Base-by-base conservation (phyloP, 2,797 vertebrate species). In the Poeciliopsis presidionis region DNA sequence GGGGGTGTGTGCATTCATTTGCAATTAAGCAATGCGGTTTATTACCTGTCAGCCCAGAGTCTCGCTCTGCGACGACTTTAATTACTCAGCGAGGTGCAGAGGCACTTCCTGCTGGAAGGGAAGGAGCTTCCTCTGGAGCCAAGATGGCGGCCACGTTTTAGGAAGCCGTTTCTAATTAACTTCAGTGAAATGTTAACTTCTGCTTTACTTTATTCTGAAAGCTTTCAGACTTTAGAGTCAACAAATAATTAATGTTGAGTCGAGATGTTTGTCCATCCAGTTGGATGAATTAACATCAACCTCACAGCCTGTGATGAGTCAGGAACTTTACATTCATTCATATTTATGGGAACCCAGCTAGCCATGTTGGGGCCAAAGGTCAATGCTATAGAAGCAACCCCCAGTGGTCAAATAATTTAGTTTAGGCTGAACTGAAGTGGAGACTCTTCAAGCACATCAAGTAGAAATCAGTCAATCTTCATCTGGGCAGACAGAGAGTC, bases 41-140 rank as follows among this genome's bases (percentile, higher is more conserved):
- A 94, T 94, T 95, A 96, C 94, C 94, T 96, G 95, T 95, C 94
- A 95, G 87, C 90, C 81, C 81, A 87, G 79, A 88, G 82, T 79
- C 49, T 20, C 72, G 69, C 80, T 79, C 72, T 55, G 82, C 76
- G 3, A 72, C 73, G 83, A 74, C 84, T 85, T 79, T 90, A 90
- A 92, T 92, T 90, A 90, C 77, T 83, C 86, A 74, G 73, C 72
- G 88, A 92, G 91, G 90, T 90, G 89, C 72, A 81, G 85, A 86
- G 88, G 88, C 86, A 73, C 90, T 92, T 93, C 88, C 87, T 86
- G 85, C 84, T 86, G 20, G 6, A 79, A 36, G 74, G 59, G 39
- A 22, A 47, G 25, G 80, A 82, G 77, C 84, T 83, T 78, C 67
- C 84, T 51, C 74, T 13, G 13, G 72, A 59, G 72, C 74, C 75